Percentiles rank a stretch among this genome's conserved stretches.
phyloP scores from a whole-genome alignment of 2,113 vertebrate species.

The Oreotragus oreotragus region DNA sequence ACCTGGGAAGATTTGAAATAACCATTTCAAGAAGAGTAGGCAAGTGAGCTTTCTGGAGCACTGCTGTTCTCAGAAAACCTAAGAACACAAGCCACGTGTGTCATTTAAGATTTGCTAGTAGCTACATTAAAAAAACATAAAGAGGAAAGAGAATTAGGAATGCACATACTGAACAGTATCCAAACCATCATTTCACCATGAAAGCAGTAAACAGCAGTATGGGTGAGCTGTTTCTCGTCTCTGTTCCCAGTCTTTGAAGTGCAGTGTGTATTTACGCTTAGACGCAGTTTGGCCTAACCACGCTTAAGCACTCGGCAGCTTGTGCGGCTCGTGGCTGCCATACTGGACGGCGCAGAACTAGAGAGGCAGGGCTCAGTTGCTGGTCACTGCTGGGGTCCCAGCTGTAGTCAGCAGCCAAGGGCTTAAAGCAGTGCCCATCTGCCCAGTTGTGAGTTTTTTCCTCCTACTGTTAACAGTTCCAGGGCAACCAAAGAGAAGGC shows the following conservation, averaged over 20 bases:
- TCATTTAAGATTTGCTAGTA: background rate
- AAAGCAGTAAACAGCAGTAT: background rate
- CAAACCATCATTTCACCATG: background rate
- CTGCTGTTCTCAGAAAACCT: background rate
- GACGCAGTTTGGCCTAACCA: background rate
- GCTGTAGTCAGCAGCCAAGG: background rate
- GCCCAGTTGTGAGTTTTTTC: background rate
- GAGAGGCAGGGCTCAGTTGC: background rate
- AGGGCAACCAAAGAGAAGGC: background rate
- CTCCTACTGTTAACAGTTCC: background rate
- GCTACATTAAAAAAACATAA: background rate
- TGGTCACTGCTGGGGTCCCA: background rate
- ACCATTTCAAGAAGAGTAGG: background rate
- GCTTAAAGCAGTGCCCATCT: background rate
- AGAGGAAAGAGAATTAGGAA: background rate
- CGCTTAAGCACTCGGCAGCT: background rate
- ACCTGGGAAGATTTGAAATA: background rate
- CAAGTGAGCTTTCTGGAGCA: background rate
- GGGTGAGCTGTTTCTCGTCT: background rate
- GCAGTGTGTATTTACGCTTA: background rate
- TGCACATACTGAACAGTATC: background rate
- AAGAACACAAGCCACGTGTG: background rate
- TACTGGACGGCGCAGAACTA: background rate
- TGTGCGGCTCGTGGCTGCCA: accelerated
- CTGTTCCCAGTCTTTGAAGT: background rate